Evolutionary conservation across 2,797 vertebrate species (phyloP).

Genomic region (Oreochromis grahami): DNA sequence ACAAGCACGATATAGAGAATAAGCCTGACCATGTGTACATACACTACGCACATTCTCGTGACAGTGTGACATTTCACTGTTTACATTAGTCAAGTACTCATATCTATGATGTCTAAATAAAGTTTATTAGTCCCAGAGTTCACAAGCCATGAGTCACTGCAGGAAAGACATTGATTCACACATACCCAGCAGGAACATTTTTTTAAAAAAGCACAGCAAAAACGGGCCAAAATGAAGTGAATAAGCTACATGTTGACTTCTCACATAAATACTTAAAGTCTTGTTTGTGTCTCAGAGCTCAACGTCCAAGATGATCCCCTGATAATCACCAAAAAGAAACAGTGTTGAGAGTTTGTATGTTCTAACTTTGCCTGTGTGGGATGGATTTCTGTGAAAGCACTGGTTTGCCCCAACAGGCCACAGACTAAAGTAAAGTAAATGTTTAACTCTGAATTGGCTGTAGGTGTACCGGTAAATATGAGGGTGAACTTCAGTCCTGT

Average conservation of each 20-base stretch:
- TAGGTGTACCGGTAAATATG: not conserved
- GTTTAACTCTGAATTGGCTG: not conserved
- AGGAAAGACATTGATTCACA: not conserved
- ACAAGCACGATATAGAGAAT: not conserved
- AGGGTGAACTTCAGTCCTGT: not conserved
- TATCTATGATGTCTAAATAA: constrained; percentile 1
- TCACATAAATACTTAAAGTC: not conserved
- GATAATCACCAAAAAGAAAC: not conserved
- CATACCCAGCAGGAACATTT: not conserved
- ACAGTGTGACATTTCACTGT: constrained; percentile 21
- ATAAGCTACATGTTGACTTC: not conserved
- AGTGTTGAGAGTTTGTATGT: not conserved
- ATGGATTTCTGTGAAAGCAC: not conserved
- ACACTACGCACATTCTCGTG: not conserved
- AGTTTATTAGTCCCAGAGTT: constrained; percentile 7
- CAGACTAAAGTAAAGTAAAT: not conserved
- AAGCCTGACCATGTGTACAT: not conserved
- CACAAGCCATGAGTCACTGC: constrained; percentile 6
- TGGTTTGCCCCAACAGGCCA: not conserved
- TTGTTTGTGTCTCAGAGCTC: not conserved
- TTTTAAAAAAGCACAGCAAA: not conserved
- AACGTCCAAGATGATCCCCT: not conserved
- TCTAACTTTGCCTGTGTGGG: not conserved
- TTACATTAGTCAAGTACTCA: not conserved
- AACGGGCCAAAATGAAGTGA: not conserved